Base-by-base conservation (phyloP, 1,140 invertebrate species). In the Ceratosolen fusciceps region DNA sequence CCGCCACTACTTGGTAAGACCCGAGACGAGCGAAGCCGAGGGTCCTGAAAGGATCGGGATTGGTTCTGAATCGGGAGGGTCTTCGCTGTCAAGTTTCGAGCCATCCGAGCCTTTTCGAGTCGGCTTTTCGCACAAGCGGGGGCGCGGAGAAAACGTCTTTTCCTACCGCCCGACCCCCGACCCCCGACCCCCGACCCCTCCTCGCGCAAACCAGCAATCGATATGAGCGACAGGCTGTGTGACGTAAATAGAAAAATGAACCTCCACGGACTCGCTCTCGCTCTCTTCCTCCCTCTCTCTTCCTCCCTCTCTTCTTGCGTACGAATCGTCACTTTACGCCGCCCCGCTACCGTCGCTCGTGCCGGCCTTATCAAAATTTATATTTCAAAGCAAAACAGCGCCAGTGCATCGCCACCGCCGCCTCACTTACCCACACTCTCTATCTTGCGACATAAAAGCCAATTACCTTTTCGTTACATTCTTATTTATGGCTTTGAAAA, bases 181-280 rank as follows among this genome's bases (percentile, higher is more conserved):
- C n/a, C n/a, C n/a, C n/a, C n/a, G n/a, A n/a, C n/a, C n/a, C n/a
- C 26, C 43, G 1, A 47, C 29, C 77, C 8, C 21, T 58, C 24
- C 39, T 26, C 24, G 8, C 26, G 16, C 56, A 70, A 71, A 16
- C 39, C n/a, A 56, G 16, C 43, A 80, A 80, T 80, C 79, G 79
- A 80, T 80, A 80, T 80, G 79, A 71, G 73, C 79, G 72, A 71
- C 72, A 80, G 73, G 68, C 60, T 62, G 72, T 71, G 65, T 75
- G 72, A 80, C 73, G 79, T 80, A 80, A 75, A 80, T 75, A 80
- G 72, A 80, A 80, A 80, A 80, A 75, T 74, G 62, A 79, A 79
- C 47, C 62, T 54, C 49, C 47, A 67, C 37, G 58, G 26, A 56
- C 65, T 70, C 34, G 8, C 9, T 58, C 67, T 29, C 19, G 24